Conservation (phyloP, 2,888 invertebrate genomes). For the Machimus rusticus region DNA sequence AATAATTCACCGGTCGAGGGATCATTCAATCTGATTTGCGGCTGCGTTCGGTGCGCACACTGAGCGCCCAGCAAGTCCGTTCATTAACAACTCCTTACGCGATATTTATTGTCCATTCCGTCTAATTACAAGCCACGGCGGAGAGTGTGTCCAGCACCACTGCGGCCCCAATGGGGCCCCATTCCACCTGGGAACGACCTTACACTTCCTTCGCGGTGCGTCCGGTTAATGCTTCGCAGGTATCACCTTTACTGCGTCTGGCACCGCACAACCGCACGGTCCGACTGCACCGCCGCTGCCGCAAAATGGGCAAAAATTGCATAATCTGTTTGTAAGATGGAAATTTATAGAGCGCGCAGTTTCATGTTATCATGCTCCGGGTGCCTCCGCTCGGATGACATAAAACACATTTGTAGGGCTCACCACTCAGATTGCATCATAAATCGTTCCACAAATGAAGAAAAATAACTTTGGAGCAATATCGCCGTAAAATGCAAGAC, state of each 20-base stretch:
- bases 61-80: neutral
- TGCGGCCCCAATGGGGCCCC: neutral
- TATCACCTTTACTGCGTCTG: neutral
- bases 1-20: neutral
- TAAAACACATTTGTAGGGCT: constrained; percentile 37
- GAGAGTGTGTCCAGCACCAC: neutral
- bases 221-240: neutral
- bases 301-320: constrained; percentile 26
- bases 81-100: constrained; percentile 37
- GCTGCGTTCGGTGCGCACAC: neutral
- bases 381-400: constrained; percentile 20
- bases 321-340: constrained; percentile 34
- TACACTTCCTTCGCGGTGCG: neutral
- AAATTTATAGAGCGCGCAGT: constrained; percentile 42
- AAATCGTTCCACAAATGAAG: constrained; percentile 23
- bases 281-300: neutral
- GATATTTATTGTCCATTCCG: constrained; percentile 30
- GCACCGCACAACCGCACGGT: neutral
- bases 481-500: neutral
- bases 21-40: constrained; percentile 21
- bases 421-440: constrained; percentile 24
- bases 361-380: constrained; percentile 29
- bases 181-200: constrained; percentile 9
- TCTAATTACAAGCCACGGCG: constrained; percentile 23
- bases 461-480: constrained; percentile 20